Percentiles rank a stretch among this genome's conserved stretches.
Evolutionary conservation across 2,797 vertebrate species (phyloP).

Genomic region (Enteromius thamalakanensis): DNA sequence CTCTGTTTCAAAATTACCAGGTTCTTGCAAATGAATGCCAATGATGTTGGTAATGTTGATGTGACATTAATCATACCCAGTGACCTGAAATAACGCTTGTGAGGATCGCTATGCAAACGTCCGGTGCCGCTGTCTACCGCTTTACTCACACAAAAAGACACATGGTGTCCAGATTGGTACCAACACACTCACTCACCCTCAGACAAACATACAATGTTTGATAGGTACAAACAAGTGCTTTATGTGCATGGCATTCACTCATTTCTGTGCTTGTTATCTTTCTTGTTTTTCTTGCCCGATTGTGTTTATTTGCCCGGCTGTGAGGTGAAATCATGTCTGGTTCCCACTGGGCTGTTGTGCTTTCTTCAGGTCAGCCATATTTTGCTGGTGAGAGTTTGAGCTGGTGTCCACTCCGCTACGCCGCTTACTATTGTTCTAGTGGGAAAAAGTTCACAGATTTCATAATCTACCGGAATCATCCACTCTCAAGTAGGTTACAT

Average conservation of each 20-base stretch:
- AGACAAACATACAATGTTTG: slow-evolving; percentile 19
- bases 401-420: neutral
- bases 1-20: slow-evolving; percentile 39
- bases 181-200: neutral
- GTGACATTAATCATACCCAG: slow-evolving; percentile 44
- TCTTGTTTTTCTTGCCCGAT: slow-evolving; percentile 30
- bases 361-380: slow-evolving; percentile 33
- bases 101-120: slow-evolving; percentile 25
- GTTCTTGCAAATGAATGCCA: slow-evolving; percentile 45
- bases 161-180: slow-evolving; percentile 24
- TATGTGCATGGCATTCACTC: slow-evolving; percentile 6
- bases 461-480: slow-evolving; percentile 42
- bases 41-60: slow-evolving; percentile 22
- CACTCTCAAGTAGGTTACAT: slow-evolving; percentile 41
- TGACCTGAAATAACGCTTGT: slow-evolving; percentile 26
- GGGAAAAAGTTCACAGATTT: slow-evolving; percentile 37
- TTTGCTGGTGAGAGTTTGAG: slow-evolving; percentile 29
- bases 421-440: slow-evolving; percentile 40
- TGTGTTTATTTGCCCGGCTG: slow-evolving; percentile 40
- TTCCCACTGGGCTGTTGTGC: slow-evolving; percentile 34
- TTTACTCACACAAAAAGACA: slow-evolving; percentile 29
- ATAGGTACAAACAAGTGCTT: slow-evolving; percentile 23
- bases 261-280: slow-evolving; percentile 36
- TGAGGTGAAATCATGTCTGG: slow-evolving; percentile 53
- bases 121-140: slow-evolving; percentile 2